Base-by-base conservation (phyloP, 2,113 vertebrate species). In the Amblyopsis rosae region DNA sequence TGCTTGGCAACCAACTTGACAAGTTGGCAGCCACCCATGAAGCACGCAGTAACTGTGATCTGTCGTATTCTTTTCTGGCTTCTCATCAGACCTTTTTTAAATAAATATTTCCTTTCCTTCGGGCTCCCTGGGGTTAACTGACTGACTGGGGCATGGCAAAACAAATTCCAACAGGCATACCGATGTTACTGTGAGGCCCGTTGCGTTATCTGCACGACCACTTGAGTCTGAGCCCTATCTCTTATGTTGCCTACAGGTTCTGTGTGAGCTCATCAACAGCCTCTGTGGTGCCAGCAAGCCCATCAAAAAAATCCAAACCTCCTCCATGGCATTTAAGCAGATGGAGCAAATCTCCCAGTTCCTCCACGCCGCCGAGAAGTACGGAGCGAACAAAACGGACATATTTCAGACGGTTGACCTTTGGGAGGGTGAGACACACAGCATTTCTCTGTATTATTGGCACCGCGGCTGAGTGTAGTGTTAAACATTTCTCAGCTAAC, bases 361-460 rank as follows among this genome's bases (percentile, higher is more conserved):
- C 87, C 94, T 99, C 79, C 91, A 87, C 70, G 96, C 96, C 0
- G 92, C 96, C 0, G 97, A 99, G 84, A 91, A 80, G 50, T 99
- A 97, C 0, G 97, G 98, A 0, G 89, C 98, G 83, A 93, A 86
- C 77, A 97, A 97, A 89, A 96, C 94, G 0, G 96, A 99, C 68
- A 91, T 98, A 17, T 99, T 99, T 88, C 97, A 98, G 92, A 98
- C 97, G 0, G 97, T 98, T 0, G 97, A 99, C 82, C 95, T 99
- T 66, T 98, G 90, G 81, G 97, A 99, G 91, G 90, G 97, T 96
- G 72, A 92, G 12, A 12, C 7, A n/a, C 51, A 13, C 41, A 16
- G 26, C 35, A 50, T 35, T 12, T 41, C 19, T 59, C 35, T 47
- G 47, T 12, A 13, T 54, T 45, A 4, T 53, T 26, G 2, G 4